phyloP scores from a whole-genome alignment of 2,113 vertebrate genomes.

The Antechinus stuartii region DNA sequence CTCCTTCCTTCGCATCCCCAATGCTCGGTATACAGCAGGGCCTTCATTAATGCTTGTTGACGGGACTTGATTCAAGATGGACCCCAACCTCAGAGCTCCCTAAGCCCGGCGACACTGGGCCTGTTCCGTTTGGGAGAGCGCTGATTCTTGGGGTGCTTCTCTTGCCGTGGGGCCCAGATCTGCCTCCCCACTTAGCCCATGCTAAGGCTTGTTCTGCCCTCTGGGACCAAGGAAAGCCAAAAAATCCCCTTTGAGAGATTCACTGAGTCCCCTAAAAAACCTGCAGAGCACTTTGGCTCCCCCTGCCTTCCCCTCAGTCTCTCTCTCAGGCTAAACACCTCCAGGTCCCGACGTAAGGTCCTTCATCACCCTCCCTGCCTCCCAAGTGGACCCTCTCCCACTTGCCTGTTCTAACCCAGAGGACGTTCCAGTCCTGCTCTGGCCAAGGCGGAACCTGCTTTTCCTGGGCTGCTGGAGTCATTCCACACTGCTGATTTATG shows the following conservation, averaged over 20 bases:
- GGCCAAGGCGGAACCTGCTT: background rate
- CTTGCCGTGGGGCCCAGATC: background rate
- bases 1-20: background rate
- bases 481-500: background rate
- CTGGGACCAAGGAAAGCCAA: background rate
- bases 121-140: background rate
- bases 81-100: background rate
- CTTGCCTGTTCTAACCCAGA: background rate
- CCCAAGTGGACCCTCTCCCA: background rate
- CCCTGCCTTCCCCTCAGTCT: background rate
- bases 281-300: background rate
- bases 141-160: background rate
- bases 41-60: background rate
- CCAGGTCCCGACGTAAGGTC: background rate
- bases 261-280: background rate
- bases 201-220: background rate
- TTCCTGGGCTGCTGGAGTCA: background rate
- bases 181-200: background rate
- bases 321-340: background rate
- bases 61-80: background rate
- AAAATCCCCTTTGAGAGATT: background rate
- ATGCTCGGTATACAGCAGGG: background rate
- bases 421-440: background rate
- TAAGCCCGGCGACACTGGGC: background rate
- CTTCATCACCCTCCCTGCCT: background rate